A percentile compares a stretch with the other conserved stretches of the same genome.
phyloP scores from a whole-genome alignment of 2,888 invertebrate species.

The Trissolcus japonicus region DNA sequence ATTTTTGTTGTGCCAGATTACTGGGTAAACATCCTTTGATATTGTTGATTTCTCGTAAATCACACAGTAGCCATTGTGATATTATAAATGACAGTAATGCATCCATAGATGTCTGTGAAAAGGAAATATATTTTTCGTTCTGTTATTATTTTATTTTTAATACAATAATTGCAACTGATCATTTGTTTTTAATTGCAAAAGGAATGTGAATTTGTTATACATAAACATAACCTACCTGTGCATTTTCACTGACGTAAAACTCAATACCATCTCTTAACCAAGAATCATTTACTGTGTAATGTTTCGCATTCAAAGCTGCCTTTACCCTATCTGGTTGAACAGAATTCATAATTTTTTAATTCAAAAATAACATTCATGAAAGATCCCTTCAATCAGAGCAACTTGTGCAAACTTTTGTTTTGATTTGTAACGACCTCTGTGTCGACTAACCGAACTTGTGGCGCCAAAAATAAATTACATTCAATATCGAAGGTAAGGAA shows the following conservation, averaged over 20 bases:
- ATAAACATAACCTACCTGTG: constrained; percentile 59
- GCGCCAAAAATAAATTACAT: too few species aligned
- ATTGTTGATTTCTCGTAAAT: constrained; percentile 79
- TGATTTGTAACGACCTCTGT: too few species aligned
- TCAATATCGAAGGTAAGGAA: too few species aligned
- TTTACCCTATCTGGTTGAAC: constrained; percentile 61
- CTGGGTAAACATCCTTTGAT: constrained; percentile 80
- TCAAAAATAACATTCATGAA: background rate
- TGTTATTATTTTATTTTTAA: background rate
- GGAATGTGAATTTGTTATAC: constrained; percentile 11
- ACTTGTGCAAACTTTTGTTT: too few species aligned
- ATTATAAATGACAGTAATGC: constrained; percentile 79
- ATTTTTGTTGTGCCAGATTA: constrained; percentile 77
- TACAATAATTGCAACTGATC: background rate
- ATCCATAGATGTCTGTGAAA: constrained; percentile 66
- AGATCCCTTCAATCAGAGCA: too few species aligned
- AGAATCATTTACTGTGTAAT: constrained; percentile 68
- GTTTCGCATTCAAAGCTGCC: constrained; percentile 60
- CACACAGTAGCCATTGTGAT: constrained; percentile 83
- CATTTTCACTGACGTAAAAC: constrained; percentile 65
- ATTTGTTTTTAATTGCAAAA: constrained; percentile 3
- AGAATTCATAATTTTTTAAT: constrained; percentile 59
- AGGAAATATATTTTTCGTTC: constrained; percentile 3
- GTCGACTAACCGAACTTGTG: too few species aligned
- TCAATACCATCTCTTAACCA: constrained; percentile 71